Base-by-base conservation (phyloP, 2,888 invertebrate genomes). In the Tinea pellionella region DNA sequence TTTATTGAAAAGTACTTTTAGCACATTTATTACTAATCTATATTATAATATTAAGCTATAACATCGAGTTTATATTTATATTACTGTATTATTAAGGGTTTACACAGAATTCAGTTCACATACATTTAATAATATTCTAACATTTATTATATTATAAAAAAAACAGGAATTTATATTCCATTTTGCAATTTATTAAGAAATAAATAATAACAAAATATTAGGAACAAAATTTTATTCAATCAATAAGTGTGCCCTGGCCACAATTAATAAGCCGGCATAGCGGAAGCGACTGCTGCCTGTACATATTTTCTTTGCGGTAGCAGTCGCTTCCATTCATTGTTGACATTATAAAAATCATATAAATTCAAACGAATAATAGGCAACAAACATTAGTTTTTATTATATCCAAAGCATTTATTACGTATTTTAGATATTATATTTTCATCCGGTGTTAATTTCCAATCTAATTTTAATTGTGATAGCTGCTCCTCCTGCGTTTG, bases 81-180 rank as follows among this genome's bases (percentile, higher is more conserved):
- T 67, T 80, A 82, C 82, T 82, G 80, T 83, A 80, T 78, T 65
- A 70, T 78, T 80, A 80, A 70, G 70, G 71, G 72, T 72, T 69
- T 69, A 66, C 69, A 67, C 68, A 68, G 66, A 69, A 67, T 63
- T 63, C 63, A 62, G 62, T 61, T 59, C 61, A 67, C 64, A 63
- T 66, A 62, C 63, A 70, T 73, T 70, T 65, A 66, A 67, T 64
- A 66, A 65, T 68, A 64, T 68, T 67, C 63, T 61, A 67, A 67
- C 62, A 61, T 61, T 63, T 29, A 60, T 63, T 65, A 61, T 64
- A 64, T 60, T 55, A 62, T 60, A 47, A 65, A 68, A 65, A 65
- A 67, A 68, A 68, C n/a, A n/a, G n/a, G n/a, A n/a, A n/a, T n/a
- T n/a, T 24, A 24, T 24, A 24, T 24, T 24, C 2, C 24, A 24